Base-by-base conservation (phyloP, 2,113 vertebrate genomes). In the Crotalus viridis region DNA sequence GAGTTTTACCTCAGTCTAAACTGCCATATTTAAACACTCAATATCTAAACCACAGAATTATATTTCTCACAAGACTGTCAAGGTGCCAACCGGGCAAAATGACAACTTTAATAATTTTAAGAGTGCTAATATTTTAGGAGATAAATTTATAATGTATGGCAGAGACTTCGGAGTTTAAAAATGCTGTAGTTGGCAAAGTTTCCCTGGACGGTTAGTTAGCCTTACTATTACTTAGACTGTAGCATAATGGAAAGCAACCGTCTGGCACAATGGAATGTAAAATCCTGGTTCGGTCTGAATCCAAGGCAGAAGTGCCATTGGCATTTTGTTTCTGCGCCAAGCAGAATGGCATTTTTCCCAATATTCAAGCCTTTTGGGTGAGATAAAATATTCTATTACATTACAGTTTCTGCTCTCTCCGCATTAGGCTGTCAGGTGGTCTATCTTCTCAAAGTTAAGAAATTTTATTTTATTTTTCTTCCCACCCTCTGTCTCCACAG, bases 381-480 rank as follows among this genome's bases (percentile, higher is more conserved):
- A 97, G 97, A 97, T 98, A 96, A 98, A 97, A 97, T 98, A 99
- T 98, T 98, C 97, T 97, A 97, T 98, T 98, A 98, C 98, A 98
- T 98, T 98, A 98, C 97, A 97, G 98, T 98, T 97, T 97, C 97
- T 94, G 94, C 95, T 96, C 85, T 95, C 96, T 98, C 97, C 96
- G 96, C 93, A 81, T 89, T 56, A 95, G 97, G 96, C 97, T 98
- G 97, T 95, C 91, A 96, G 97, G 98, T 97, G 95, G 96, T 95
- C 46, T 97, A 95, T 97, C 97, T 96, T 97, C 95, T 95, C 94
- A 94, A 97, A 97, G 97, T 95, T 97, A 94, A 95, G 97, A 98
- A 98, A 98, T 97, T 81, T 43, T 15, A 97, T 97, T 98, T 98
- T 61, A 3, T 69, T 98, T 98, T 98, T 95, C 96, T 97, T 95